Conservation (phyloP, 2,797 vertebrate genomes). For the Sebastes taczanowskii region DNA sequence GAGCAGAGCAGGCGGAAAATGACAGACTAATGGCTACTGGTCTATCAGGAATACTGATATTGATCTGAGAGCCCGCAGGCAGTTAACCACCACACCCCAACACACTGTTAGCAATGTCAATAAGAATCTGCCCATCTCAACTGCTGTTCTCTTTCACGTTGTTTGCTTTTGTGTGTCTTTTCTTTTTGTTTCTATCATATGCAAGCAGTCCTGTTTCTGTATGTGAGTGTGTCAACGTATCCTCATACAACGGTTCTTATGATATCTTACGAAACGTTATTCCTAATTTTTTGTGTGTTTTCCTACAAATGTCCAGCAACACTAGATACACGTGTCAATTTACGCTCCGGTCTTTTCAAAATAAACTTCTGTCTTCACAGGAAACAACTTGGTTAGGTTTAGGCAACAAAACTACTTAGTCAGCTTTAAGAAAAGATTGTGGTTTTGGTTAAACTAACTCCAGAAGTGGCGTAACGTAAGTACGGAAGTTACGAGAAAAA, state of each 20-base stretch:
- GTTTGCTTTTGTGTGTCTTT: neutral
- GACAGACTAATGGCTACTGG: slow-evolving; percentile 29
- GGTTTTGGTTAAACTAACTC: too few species aligned
- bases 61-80: slow-evolving; percentile 50
- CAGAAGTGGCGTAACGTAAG: too few species aligned
- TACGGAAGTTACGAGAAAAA: too few species aligned
- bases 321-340: rapidly evolving
- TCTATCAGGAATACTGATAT: slow-evolving; percentile 59
- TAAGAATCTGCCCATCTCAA: slow-evolving; percentile 18
- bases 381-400: too few species aligned
- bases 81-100: slow-evolving; percentile 42
- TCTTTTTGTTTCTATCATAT: neutral
- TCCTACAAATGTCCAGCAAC: too few species aligned
- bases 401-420: too few species aligned
- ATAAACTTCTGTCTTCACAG: too few species aligned
- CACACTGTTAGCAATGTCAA: slow-evolving; percentile 49
- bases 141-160: neutral
- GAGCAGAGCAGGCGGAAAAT: slow-evolving; percentile 27
- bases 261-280: too few species aligned
- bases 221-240: neutral
- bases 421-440: too few species aligned
- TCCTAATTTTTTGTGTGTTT: too few species aligned
- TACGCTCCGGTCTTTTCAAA: too few species aligned
- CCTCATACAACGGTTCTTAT: too few species aligned
- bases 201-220: neutral